phyloP scores from a whole-genome alignment of 1,140 invertebrate species.

The Aphaenogaster floridana region DNA sequence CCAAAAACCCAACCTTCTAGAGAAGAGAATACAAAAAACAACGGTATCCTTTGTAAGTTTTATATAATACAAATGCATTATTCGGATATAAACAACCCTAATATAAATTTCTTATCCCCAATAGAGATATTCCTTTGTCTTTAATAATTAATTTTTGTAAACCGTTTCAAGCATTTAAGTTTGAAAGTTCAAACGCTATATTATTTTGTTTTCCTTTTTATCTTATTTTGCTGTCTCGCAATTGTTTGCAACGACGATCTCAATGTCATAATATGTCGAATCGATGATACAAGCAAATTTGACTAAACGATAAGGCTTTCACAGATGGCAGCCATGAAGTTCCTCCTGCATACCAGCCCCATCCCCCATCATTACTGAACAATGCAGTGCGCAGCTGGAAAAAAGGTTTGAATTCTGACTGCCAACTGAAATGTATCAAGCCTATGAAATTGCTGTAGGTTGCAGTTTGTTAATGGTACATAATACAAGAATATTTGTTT shows the following conservation, averaged over 20 bases:
- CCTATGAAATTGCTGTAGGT: constrained; percentile 65
- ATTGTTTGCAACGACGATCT: constrained; percentile 22
- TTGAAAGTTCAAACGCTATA: neutral
- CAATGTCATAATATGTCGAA: constrained; percentile 53
- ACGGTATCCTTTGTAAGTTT: constrained; percentile 84
- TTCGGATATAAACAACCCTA: neutral
- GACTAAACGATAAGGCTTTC: constrained; percentile 85
- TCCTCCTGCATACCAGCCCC: constrained; percentile 84
- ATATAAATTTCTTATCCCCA: constrained; percentile 6
- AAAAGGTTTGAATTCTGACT: constrained; percentile 85
- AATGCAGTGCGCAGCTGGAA: constrained; percentile 85
- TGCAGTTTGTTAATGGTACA: constrained; percentile 66
- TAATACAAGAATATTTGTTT: constrained; percentile 26
- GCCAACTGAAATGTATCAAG: constrained; percentile 69
- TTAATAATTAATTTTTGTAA: constrained; percentile 16
- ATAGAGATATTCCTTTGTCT: neutral
- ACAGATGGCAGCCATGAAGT: constrained; percentile 86
- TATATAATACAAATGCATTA: neutral
- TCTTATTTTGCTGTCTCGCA: constrained; percentile 23
- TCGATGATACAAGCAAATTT: constrained; percentile 69
- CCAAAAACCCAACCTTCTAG: constrained; percentile 80
- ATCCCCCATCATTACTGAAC: constrained; percentile 83
- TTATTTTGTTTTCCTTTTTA: neutral
- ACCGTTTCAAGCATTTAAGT: neutral
- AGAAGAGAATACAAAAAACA: constrained; percentile 82